Base-by-base conservation (phyloP, 2,888 invertebrate genomes). In the Clivina fossor region DNA sequence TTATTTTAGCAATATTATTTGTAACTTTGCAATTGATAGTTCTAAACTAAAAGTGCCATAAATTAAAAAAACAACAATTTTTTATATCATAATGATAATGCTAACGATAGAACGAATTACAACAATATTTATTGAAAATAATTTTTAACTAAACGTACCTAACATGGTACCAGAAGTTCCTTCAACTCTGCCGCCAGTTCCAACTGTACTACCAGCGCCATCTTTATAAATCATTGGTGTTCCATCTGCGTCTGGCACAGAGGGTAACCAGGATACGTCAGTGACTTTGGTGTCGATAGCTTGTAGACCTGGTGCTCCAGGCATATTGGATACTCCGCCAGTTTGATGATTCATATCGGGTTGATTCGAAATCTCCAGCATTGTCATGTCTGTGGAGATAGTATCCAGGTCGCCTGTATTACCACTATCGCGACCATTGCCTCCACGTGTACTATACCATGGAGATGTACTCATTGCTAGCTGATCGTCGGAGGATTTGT, bases 371-470 rank as follows among this genome's bases (percentile, higher is more conserved):
- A 43, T 28, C 5, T 43, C 43, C 24, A 50, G 16, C 5, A 28
- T 26, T 9, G 24, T 16, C 2, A 49, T 24, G 1, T 18, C 49
- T 13, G 26, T 38, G 24, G 49, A 37, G 16, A 49, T 35, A 2
- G 37, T 40, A 40, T 26, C 50, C 19, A 50, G 38, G 16, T 40
- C 38, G 3, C n/a, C 28, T 3, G 24, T 19, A 8, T 15, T 41
- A 8, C 19, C 15, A 1, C 15, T 11, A 19, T 38, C 5, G 26
- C 35, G 3, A 4, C 35, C 4, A n/a, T 33, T 3, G 11, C 30
- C 47, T 71, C 72, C 72, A 71, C 1, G 71, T 69, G 49, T 69
- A 69, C 1, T 50, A 7, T 19, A 28, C 53, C 53, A 54, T 1
- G 53, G 46, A 19, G 44, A 35, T 1, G 53, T 54, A 4, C 24